phyloP scores from a whole-genome alignment of 2,888 invertebrate genomes.

The Cyaniris semiargus region DNA sequence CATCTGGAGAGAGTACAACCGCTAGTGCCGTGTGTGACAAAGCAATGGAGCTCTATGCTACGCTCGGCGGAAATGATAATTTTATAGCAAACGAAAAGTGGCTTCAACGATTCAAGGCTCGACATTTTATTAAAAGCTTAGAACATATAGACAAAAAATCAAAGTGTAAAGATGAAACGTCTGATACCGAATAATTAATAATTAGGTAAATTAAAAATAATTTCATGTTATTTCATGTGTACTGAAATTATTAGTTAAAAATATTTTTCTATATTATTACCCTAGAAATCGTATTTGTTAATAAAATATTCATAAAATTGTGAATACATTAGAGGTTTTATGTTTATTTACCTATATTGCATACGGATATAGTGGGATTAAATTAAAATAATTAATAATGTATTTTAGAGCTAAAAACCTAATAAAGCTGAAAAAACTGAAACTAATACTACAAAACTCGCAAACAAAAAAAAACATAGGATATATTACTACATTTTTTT shows the following conservation, averaged over 20 bases:
- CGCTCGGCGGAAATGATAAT: not conserved
- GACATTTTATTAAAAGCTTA: not conserved
- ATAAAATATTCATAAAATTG: not conserved
- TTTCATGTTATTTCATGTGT: not conserved
- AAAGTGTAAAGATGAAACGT: not conserved
- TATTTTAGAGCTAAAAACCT: too few species aligned
- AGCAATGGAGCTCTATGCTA: not conserved
- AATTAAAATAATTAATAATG: too few species aligned
- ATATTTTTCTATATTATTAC: not conserved
- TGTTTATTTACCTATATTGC: not conserved
- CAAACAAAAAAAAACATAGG: too few species aligned
- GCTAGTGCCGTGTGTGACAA: not conserved
- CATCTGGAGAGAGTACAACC: constrained; percentile 7
- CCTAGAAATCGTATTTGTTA: not conserved
- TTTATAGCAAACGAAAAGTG: not conserved
- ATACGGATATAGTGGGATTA: too few species aligned
- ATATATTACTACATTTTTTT: too few species aligned
- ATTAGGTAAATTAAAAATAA: not conserved
- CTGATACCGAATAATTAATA: not conserved
- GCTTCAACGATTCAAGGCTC: not conserved
- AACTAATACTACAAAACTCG: too few species aligned
- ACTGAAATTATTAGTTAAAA: not conserved
- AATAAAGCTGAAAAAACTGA: too few species aligned
- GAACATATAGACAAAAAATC: not conserved
- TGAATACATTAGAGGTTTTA: not conserved